These are phyloP conservation scores for Tribolium madens DNA, from an alignment of 1,140 invertebrate species.

Conservation along the genomic window DNA sequence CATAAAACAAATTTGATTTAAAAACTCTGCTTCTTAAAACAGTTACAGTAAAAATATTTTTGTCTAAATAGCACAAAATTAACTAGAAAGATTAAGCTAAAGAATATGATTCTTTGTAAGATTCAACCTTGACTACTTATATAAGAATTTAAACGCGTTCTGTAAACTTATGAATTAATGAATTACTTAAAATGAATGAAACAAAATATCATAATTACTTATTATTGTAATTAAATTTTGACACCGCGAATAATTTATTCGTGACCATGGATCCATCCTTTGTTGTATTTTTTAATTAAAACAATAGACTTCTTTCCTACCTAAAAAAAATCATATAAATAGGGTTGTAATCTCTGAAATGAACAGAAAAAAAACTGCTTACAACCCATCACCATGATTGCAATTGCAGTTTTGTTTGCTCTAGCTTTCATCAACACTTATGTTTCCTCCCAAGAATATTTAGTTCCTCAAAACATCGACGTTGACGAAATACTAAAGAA, in stretches of 20 bases:
- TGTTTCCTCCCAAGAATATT: background rate
- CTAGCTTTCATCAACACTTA: background rate
- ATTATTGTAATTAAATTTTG: background rate
- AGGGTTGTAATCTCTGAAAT: background rate
- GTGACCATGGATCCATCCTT: background rate
- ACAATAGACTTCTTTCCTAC: background rate
- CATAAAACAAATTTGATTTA: too few relatives aligned
- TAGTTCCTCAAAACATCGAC: constrained; percentile 72
- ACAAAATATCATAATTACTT: background rate
- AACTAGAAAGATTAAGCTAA: too few relatives aligned
- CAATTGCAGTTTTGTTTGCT: background rate
- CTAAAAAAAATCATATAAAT: background rate
- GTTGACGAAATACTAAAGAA: constrained; percentile 75
- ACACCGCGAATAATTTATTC: background rate
- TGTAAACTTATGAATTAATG: too few relatives aligned
- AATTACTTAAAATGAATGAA: too few relatives aligned
- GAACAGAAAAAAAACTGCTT: background rate
- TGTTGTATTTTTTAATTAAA: background rate
- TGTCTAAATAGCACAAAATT: too few relatives aligned
- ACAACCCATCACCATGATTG: background rate
- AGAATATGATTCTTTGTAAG: too few relatives aligned
- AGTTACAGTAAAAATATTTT: too few relatives aligned
- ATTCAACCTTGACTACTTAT: too few relatives aligned
- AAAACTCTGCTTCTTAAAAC: too few relatives aligned
- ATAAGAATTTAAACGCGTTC: too few relatives aligned